These are phyloP conservation scores for Adelognathus sp. DNA, from an alignment of 2,888 invertebrate species.

Conservation along the genomic window DNA sequence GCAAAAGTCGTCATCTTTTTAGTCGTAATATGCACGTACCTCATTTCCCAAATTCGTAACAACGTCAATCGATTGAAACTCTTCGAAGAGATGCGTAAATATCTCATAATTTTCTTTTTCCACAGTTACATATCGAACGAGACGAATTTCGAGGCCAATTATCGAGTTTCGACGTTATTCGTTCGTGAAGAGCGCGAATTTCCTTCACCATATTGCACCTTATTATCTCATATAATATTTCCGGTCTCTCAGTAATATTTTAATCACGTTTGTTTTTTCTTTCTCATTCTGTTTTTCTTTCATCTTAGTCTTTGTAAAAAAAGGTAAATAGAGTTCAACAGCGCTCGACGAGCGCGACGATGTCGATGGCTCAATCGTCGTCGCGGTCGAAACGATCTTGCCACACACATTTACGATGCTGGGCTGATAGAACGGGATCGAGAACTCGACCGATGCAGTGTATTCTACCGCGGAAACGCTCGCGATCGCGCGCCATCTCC, in stretches of 20 bases:
- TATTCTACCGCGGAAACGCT: conserved; percentile 82
- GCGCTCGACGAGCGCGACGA: neutral
- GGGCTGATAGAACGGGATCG: conserved; percentile 78
- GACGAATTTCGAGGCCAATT: conserved; percentile 6
- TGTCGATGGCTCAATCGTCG: conserved; percentile 35
- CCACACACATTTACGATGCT: conserved; percentile 81
- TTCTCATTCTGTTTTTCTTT: conserved; percentile 3
- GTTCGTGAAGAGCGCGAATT: neutral
- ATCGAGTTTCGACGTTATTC: neutral
- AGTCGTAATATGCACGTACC: neutral
- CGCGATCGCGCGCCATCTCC: conserved; percentile 82
- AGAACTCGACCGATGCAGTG: conserved; percentile 76
- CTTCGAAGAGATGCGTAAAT: neutral
- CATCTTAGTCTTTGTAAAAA: conserved; percentile 34
- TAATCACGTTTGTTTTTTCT: neutral
- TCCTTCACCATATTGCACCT: conserved; percentile 40
- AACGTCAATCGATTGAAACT: conserved; percentile 44
- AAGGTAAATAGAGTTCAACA: neutral
- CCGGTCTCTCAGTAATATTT: conserved; percentile 20
- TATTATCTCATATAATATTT: neutral
- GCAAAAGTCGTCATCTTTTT: neutral
- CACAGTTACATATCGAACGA: neutral
- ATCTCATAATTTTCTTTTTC: neutral
- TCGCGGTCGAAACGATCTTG: conserved; percentile 79
- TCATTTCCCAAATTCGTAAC: neutral